Evolutionary conservation across 2,888 invertebrate genomes (phyloP), one percentile per base, ranked within the genome.

Genomic region (Abscondita cerata): DNA sequence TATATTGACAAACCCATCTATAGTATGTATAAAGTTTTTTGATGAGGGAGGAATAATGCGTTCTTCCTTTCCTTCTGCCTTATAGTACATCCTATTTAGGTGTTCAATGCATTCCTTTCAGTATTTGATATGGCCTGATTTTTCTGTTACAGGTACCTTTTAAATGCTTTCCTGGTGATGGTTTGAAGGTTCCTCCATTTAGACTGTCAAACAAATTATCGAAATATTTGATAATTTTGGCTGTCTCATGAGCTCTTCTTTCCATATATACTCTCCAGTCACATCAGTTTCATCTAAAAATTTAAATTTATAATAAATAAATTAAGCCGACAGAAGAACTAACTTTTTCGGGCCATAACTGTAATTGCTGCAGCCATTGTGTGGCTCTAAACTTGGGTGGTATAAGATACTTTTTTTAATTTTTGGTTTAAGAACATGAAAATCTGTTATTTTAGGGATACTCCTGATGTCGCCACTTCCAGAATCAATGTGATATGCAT

Each of bases 271-370:
- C 15, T 9, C 15, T 9, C 41, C 47, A 47, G 18, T 47, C 12
- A 47, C 25, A 47, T 47, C 47, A 25, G n/a, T 16, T 47, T 47
- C 47, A 47, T 20, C 47, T 47, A 25, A 47, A 19, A 46, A 4
- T 4, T 15, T 8, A 33, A 33, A 5, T 8, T 8, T 33, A 9
- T 33, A 33, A 33, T 33, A 9, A 33, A n/a, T n/a, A n/a, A n/a
- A n/a, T n/a, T n/a, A 6, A 25, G 25, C 6, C 6, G 25, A 25
- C 25, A 25, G 6, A 4, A 25, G 25, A 25, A 25, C 20, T 47
- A 6, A 47, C 47, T 20, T 6, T 47, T 47, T 8, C 47, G 18
- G 6, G 47, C 47, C 47, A 47, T 47, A 47, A 16, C 20, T 6
- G 19, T n/a, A 8, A 47, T 47, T 25, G 47, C 25, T 2, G 47